phyloP scores from a whole-genome alignment of 1,140 invertebrate genomes.

The Asobara japonica region DNA sequence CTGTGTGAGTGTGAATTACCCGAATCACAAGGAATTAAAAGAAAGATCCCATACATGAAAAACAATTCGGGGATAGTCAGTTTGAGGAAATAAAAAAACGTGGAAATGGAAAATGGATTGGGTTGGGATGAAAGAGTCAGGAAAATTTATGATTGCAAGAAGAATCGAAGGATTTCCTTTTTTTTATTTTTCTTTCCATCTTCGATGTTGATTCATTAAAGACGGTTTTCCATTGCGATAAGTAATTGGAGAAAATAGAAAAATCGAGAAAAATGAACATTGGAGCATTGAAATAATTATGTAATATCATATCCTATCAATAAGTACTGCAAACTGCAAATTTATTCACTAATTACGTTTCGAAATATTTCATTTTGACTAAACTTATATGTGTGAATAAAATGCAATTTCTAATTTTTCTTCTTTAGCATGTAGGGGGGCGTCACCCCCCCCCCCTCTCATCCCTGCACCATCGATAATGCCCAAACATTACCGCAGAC shows the following conservation, averaged over 20 bases:
- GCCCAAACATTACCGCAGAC: too few species aligned
- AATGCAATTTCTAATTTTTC: too few species aligned
- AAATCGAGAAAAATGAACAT: too few species aligned
- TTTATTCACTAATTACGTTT: too few species aligned
- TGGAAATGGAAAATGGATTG: neutral
- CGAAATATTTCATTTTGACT: too few species aligned
- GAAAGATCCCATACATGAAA: neutral
- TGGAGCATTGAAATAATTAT: too few species aligned
- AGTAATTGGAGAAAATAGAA: neutral
- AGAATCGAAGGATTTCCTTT: constrained; percentile 22
- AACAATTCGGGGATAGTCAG: neutral
- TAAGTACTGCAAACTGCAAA: too few species aligned
- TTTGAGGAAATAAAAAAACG: neutral
- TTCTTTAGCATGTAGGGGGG: too few species aligned
- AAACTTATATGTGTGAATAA: too few species aligned
- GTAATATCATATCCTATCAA: too few species aligned
- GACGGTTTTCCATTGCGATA: neutral
- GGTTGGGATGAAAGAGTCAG: neutral
- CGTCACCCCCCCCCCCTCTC: too few species aligned
- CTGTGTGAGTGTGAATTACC: neutral
- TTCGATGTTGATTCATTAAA: neutral
- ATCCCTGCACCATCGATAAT: too few species aligned
- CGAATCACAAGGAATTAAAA: neutral
- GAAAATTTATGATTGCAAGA: constrained; percentile 1
- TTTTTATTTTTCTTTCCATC: constrained; percentile 26